phyloP scores from a whole-genome alignment of 2,888 invertebrate genomes.

The Chymomyza procnemis region DNA sequence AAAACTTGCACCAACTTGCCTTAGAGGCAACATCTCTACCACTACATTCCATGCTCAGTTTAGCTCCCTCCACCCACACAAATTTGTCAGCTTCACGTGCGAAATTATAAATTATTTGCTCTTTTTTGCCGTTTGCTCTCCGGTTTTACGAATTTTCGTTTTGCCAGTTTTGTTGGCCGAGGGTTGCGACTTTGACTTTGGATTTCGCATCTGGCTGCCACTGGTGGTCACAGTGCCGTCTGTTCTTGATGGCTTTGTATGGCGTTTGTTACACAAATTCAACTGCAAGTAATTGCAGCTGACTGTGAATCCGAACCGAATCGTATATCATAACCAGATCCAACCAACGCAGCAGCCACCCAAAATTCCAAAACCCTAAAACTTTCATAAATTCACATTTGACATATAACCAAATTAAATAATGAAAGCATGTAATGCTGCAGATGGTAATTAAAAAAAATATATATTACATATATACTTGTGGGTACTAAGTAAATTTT shows the following conservation, averaged over 20 bases:
- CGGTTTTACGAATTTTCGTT: background rate
- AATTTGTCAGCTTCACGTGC: slow-evolving; percentile 62
- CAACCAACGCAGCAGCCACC: background rate
- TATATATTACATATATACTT: background rate
- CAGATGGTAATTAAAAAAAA: slow-evolving; percentile 4
- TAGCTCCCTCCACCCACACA: background rate
- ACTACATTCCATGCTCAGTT: too few relatives aligned
- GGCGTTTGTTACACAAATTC: slow-evolving; percentile 30
- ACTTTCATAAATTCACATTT: background rate
- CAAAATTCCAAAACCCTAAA: background rate
- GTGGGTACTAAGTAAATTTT: background rate
- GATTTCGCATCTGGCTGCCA: background rate
- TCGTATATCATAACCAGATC: background rate
- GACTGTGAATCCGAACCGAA: slow-evolving; percentile 22
- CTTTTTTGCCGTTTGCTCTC: slow-evolving; percentile 9
- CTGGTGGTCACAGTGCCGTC: slow-evolving; percentile 47
- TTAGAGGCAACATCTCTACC: background rate
- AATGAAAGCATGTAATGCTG: background rate
- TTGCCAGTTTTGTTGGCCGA: background rate
- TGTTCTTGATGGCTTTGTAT: slow-evolving; percentile 68
- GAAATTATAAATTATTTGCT: slow-evolving; percentile 68
- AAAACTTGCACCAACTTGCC: background rate
- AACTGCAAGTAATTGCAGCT: slow-evolving; percentile 69
- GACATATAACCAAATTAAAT: background rate
- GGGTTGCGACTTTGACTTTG: background rate